Evolutionary conservation across 92 coral and sea anemone species (phyloP).

Genomic region (Blastomussa wellsi): DNA sequence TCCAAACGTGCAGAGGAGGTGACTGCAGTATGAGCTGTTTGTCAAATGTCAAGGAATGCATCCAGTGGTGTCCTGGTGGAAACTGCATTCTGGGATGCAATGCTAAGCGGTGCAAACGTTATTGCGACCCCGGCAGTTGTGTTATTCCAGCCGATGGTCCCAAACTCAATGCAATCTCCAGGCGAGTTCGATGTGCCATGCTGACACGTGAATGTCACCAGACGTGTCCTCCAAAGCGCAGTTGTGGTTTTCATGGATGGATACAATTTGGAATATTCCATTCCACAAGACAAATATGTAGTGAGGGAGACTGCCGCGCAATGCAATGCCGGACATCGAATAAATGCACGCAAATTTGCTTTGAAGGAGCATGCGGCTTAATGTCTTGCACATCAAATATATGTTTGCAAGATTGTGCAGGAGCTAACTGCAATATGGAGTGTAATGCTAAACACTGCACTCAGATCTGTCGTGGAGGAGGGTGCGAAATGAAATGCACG

Average conservation of each 20-base stretch:
- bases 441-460: conserved; percentile 73
- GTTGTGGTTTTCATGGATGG: conserved; percentile 29
- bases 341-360: conserved; percentile 67
- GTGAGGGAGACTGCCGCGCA: conserved; percentile 63
- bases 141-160: background rate
- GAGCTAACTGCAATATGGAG: conserved; percentile 77
- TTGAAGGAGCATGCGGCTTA: conserved; percentile 64
- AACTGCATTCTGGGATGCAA: conserved; percentile 47
- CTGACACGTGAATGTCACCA: conserved; percentile 54
- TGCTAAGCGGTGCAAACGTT: conserved; percentile 45
- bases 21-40: conserved; percentile 55
- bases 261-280: conserved; percentile 31
- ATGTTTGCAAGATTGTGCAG: conserved; percentile 66
- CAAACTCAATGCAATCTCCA: conserved; percentile 34
- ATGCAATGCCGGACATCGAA: conserved; percentile 59
- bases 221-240: conserved; percentile 36
- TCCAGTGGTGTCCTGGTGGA: conserved; percentile 64
- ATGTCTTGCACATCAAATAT: conserved; percentile 67
- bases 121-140: conserved; percentile 48
- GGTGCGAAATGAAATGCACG: conserved; percentile 75
- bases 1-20: conserved; percentile 66
- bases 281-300: conserved; percentile 50
- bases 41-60: conserved; percentile 43
- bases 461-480: conserved; percentile 75
- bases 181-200: conserved; percentile 44